A percentile compares a stretch with the other conserved stretches of the same genome.
phyloP scores from a whole-genome alignment of 1,140 invertebrate genomes.

The Achroia grisella region DNA sequence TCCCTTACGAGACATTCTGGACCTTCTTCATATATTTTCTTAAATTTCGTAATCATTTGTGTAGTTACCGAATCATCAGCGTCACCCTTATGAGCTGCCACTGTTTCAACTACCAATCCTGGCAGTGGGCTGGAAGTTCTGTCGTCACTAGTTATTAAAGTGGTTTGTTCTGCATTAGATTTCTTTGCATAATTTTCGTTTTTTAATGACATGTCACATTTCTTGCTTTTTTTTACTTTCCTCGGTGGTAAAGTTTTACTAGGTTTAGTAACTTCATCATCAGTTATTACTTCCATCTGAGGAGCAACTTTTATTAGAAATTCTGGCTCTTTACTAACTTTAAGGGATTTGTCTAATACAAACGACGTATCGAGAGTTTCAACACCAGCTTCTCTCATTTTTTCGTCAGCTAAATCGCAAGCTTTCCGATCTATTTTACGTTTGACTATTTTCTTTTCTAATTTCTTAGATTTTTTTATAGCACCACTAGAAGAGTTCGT shows the following conservation, averaged over 20 bases:
- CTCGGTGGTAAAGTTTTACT: not conserved
- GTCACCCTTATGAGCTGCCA: constrained; percentile 8
- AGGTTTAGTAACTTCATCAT: constrained; percentile 5
- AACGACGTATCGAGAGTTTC: constrained; percentile 41
- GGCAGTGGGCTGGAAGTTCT: constrained; percentile 42
- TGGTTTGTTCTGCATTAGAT: constrained; percentile 6
- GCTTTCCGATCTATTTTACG: constrained; percentile 13
- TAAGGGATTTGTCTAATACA: constrained; percentile 12
- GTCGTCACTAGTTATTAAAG: constrained; percentile 16
- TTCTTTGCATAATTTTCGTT: constrained; percentile 9
- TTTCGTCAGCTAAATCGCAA: constrained; percentile 33
- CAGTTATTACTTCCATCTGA: constrained; percentile 34
- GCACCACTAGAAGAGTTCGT: constrained; percentile 13
- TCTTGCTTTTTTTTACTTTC: constrained; percentile 8
- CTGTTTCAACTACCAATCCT: constrained; percentile 36
- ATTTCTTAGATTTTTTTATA: constrained; percentile 4
- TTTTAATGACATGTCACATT: constrained; percentile 1
- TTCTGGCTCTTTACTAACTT: constrained; percentile 10
- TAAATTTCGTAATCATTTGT: constrained; percentile 30
- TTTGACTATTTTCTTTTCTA: constrained; percentile 12
- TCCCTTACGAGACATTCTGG: constrained; percentile 8
- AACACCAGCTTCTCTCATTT: constrained; percentile 26
- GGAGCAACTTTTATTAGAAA: constrained; percentile 15
- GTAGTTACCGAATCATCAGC: constrained; percentile 23
- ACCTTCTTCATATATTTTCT: constrained; percentile 26